Evolutionary conservation across 2,113 vertebrate species (phyloP).

Genomic region (Chaetorhynchus papuensis): DNA sequence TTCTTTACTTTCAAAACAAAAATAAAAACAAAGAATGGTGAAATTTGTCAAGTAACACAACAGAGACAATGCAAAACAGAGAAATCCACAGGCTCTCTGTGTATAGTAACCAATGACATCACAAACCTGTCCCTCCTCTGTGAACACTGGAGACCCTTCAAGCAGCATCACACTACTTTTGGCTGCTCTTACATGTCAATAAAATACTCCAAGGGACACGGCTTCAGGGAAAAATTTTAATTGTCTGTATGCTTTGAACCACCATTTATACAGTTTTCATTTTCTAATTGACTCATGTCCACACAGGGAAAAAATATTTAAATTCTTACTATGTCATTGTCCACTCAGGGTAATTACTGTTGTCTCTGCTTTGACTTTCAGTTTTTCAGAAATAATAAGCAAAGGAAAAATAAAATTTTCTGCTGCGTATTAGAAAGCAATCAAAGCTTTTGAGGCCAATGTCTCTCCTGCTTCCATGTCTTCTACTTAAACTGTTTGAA

Average conservation of each 20-base stretch:
- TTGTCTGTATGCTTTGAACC: not conserved
- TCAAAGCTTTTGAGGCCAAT: not conserved
- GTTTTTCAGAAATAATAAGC: not conserved
- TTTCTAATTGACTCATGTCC: not conserved
- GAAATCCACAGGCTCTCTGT: not conserved
- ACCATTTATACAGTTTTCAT: not conserved
- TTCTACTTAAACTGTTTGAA: not conserved
- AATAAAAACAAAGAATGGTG: not conserved
- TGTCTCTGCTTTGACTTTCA: not conserved
- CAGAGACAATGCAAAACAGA: not conserved
- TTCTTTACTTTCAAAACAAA: not conserved
- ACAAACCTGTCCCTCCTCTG: not conserved
- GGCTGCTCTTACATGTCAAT: not conserved
- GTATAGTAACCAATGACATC: not conserved
- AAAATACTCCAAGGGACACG: not conserved
- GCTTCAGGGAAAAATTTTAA: not conserved
- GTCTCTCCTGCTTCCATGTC: not conserved
- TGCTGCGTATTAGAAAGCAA: not conserved
- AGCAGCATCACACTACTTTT: not conserved
- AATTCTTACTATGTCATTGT: not conserved
- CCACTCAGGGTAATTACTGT: not conserved
- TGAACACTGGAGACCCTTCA: not conserved
- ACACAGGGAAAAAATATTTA: not conserved
- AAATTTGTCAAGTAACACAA: not conserved
- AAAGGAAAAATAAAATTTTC: not conserved